These are phyloP conservation scores for Watersipora subatra DNA, from an alignment of 1,140 invertebrate species.

Conservation along the genomic window DNA sequence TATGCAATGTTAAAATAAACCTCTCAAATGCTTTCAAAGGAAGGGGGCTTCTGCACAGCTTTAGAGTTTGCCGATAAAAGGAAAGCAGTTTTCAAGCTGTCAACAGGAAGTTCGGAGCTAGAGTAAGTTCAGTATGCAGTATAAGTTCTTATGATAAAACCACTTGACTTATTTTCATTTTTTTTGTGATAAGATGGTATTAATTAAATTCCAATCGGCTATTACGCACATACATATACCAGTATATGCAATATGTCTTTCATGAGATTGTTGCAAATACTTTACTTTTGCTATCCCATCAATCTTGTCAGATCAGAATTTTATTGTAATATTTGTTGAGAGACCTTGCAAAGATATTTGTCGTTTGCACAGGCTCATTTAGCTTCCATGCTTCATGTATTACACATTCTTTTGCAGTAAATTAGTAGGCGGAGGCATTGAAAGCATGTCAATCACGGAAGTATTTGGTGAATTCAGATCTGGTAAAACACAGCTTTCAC, in stretches of 20 bases:
- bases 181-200: too few relatives aligned
- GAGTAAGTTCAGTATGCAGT: constrained; percentile 57
- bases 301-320: too few relatives aligned
- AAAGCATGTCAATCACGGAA: constrained; percentile 47
- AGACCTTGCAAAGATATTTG: too few relatives aligned
- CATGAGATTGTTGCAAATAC: not conserved
- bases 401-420: constrained; percentile 41
- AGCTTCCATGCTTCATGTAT: too few relatives aligned
- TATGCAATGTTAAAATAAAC: too few relatives aligned
- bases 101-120: constrained; percentile 57
- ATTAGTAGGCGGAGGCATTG: constrained; percentile 42
- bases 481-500: constrained; percentile 63
- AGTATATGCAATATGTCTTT: constrained; percentile 3
- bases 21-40: constrained; percentile 20
- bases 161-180: too few relatives aligned
- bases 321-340: too few relatives aligned
- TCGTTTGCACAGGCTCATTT: too few relatives aligned
- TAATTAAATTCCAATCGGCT: too few relatives aligned
- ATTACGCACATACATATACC: not conserved
- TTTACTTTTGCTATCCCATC: too few relatives aligned
- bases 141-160: too few relatives aligned
- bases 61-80: constrained; percentile 57
- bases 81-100: constrained; percentile 57
- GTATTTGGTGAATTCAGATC: constrained; percentile 50
- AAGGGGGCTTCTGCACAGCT: constrained; percentile 56